phyloP scores from a whole-genome alignment of 2,888 invertebrate species.

The Tanypteryx hageni region DNA sequence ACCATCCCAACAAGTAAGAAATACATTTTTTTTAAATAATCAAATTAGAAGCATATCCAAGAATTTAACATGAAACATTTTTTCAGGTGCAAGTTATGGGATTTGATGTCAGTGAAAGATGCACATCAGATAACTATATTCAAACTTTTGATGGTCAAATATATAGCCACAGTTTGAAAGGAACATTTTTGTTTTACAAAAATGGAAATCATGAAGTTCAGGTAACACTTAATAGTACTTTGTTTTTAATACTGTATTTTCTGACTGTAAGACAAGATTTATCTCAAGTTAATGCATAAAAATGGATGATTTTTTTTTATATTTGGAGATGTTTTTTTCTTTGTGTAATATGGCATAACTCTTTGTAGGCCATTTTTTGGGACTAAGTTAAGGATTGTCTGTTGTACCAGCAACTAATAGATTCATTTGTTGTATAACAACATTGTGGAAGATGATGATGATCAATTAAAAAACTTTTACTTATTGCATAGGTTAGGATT shows the following conservation, averaged over 20 bases:
- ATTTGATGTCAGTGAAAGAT: conserved; percentile 69
- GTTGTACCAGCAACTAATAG: no score
- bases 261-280: no score
- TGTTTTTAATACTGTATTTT: no score
- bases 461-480: no score
- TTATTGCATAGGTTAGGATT: no score
- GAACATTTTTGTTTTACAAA: conserved; percentile 70
- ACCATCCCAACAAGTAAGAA: conserved; percentile 62
- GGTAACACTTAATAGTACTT: conserved; percentile 55
- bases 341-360: no score
- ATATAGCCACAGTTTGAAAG: conserved; percentile 69
- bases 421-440: no score
- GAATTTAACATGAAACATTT: not conserved
- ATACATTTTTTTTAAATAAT: no score
- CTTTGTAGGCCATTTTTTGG: no score
- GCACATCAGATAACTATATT: conserved; percentile 68
- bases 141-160: conserved; percentile 70
- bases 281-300: not conserved
- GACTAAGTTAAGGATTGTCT: no score
- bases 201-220: conserved; percentile 70
- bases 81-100: conserved; percentile 69
- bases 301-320: not conserved
- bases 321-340: not conserved
- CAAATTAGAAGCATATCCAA: no score
- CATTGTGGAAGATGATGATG: no score